Evolutionary conservation across 1,140 invertebrate species (phyloP).

Genomic region (Chironomus striatipennis): DNA sequence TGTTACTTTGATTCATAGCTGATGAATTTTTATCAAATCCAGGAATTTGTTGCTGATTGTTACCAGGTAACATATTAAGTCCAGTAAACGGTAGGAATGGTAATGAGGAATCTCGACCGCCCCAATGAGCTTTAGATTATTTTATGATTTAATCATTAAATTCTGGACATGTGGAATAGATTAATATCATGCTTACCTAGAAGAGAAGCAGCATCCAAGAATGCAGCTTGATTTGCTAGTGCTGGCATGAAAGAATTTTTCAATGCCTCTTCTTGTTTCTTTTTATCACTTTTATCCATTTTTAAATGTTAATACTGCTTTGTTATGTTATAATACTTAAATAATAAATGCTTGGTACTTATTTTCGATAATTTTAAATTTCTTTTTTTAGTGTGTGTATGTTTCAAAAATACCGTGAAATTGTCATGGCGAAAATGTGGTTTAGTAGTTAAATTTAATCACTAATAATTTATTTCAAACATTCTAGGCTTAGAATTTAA

Average conservation of each 20-base stretch:
- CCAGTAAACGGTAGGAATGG: slow-evolving; percentile 26
- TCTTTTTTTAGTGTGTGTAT: background rate
- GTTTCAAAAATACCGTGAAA: background rate
- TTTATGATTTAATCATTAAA: background rate
- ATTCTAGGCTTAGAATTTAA: background rate
- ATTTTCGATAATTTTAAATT: background rate
- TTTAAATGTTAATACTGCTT: background rate
- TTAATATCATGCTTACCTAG: slow-evolving; percentile 44
- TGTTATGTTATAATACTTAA: slow-evolving; percentile 4
- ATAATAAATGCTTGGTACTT: background rate
- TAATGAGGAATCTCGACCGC: slow-evolving; percentile 45
- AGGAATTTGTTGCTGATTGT: slow-evolving; percentile 26
- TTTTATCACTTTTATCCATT: slow-evolving; percentile 19
- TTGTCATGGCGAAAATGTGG: slow-evolving; percentile 5
- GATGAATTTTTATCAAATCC: slow-evolving; percentile 5
- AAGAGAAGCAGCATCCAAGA: slow-evolving; percentile 55
- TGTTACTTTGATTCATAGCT: background rate
- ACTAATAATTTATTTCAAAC: background rate
- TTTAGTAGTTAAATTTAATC: background rate
- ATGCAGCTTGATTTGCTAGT: slow-evolving; percentile 42
- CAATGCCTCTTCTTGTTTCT: background rate
- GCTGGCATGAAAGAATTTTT: slow-evolving; percentile 24
- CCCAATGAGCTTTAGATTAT: slow-evolving; percentile 56
- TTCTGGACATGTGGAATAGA: background rate
- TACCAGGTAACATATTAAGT: background rate